Evolutionary conservation across 2,113 vertebrate species (phyloP).

Genomic region (Oreochromis aureus): DNA sequence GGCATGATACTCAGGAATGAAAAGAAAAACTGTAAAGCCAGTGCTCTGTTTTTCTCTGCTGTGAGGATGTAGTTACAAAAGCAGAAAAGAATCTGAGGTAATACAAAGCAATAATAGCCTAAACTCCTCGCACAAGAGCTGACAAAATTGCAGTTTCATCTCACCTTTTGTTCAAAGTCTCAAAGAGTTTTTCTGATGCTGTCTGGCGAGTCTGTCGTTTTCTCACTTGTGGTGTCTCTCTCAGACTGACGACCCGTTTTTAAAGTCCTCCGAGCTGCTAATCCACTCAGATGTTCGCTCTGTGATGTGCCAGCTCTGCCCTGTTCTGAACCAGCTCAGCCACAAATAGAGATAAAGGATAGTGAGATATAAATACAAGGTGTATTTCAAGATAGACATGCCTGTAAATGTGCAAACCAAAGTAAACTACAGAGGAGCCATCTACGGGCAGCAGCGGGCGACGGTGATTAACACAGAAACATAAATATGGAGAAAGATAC

Average conservation of each 20-base stretch:
- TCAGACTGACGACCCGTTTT: neutral
- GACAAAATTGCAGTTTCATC: neutral
- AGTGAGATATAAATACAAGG: neutral
- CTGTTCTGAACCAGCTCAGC: slow-evolving; percentile 15
- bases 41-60: neutral
- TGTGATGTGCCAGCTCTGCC: neutral
- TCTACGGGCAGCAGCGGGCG: neutral
- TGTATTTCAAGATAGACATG: neutral
- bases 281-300: slow-evolving; percentile 28
- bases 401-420: neutral
- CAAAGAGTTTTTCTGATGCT: neutral
- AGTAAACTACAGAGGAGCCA: neutral
- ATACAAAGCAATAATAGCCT: neutral
- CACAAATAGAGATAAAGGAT: slow-evolving; percentile 19
- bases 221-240: neutral
- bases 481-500: neutral
- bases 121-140: neutral
- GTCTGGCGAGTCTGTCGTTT: neutral
- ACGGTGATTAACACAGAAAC: neutral
- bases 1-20: neutral
- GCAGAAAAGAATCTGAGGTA: neutral
- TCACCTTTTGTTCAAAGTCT: slow-evolving; percentile 17
- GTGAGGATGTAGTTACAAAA: neutral
- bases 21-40: neutral
- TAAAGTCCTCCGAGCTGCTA: slow-evolving; percentile 29